Evolutionary conservation across 2,797 vertebrate species (phyloP), one percentile per base, ranked within the genome.

Genomic region (Gallinago stenura): DNA sequence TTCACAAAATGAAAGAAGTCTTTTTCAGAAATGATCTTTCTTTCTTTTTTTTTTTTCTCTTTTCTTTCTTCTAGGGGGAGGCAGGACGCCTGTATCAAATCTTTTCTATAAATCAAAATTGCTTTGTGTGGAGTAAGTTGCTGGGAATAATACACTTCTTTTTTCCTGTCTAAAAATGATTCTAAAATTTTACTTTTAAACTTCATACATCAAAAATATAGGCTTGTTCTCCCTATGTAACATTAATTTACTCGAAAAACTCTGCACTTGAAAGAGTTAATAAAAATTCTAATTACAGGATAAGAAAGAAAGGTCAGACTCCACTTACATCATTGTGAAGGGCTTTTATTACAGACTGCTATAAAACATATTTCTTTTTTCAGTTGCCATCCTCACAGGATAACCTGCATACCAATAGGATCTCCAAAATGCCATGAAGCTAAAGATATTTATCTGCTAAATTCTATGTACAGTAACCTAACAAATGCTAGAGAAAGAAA

Each of bases 231-330:
- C 84, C 28, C 9, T 12, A 60, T n/a, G 43, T 79, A 91, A 71
- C 62, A 75, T 92, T 84, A 96, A 94, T 97, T 96, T 97, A 96
- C 87, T 95, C 79, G 90, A 95, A 95, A 85, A 93, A 69, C 53
- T 93, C 73, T 48, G 66, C 37, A 54, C 96, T 96, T 96, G 83
- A 95, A 97, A 97, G 93, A 96, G 79, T 97, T 97, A 97, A 96
- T 95, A 96, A 95, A 97, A 96, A 97, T 97, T 97, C 92, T 97
- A 98, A 98, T 98, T 96, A 96, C 94, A 93, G 69, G 30, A 31
- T 97, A 96, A 97, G 95, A 96, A 97, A 97, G 94, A 97, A 97
- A 97, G 97, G 97, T 98, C 95, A 95, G 96, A 95, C 95, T 97
- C 80, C 75, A 96, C 95, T 97, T 97, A 95, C 81, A 89, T 98